phyloP scores from a whole-genome alignment of 2,888 invertebrate species.

The Megastigmus dorsalis region DNA sequence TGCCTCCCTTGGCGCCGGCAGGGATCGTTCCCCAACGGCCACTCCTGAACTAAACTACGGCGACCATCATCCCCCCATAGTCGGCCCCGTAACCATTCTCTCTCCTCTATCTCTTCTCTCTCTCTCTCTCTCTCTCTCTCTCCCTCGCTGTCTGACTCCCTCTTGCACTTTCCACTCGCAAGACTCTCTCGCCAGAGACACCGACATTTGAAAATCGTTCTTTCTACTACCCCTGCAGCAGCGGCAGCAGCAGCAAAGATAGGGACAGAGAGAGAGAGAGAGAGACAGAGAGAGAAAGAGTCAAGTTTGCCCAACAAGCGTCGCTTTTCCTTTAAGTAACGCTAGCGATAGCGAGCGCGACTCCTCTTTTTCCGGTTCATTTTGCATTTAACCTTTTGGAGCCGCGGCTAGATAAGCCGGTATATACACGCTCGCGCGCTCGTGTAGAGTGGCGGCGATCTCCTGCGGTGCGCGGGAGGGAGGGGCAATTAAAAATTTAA shows the following conservation, averaged over 20 bases:
- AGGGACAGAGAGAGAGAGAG: no score
- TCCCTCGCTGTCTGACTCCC: neutral
- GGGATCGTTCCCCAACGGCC: constrained; percentile 73
- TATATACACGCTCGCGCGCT: no score
- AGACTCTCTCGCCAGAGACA: neutral
- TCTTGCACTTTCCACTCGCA: neutral
- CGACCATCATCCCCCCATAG: constrained; percentile 62
- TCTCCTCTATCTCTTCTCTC: neutral
- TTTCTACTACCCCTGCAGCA: no score
- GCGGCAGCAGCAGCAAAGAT: no score
- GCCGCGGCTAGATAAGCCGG: neutral
- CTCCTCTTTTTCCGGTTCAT: neutral
- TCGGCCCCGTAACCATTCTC: constrained; percentile 49
- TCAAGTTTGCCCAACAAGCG: no score
- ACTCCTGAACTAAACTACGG: constrained; percentile 72
- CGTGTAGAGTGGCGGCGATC: no score
- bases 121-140: constrained; percentile 1
- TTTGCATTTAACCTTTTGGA: neutral
- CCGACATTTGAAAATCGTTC: constrained; percentile 18
- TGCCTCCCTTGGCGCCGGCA: constrained; percentile 71
- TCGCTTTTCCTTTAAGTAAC: neutral
- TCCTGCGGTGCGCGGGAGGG: no score
- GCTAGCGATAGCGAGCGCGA: no score
- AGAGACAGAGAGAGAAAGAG: no score
- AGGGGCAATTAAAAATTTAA: constrained; percentile 51